phyloP scores from a whole-genome alignment of 1,140 invertebrate genomes.

The Zaprionus gabonicus region DNA sequence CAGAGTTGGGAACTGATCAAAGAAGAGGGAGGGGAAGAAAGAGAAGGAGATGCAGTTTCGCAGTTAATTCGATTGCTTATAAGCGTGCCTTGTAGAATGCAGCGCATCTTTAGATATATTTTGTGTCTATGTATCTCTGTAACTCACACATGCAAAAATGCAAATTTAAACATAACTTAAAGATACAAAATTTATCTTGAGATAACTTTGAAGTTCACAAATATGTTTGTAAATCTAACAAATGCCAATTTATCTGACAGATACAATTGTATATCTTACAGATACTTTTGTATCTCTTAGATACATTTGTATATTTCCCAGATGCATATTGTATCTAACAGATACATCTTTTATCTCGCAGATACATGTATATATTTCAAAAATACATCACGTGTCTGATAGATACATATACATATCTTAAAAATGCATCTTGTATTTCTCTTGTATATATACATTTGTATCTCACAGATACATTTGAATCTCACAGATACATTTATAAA shows the following conservation, averaged over 20 bases:
- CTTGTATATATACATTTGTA: neutral
- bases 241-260: neutral
- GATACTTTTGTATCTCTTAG: neutral
- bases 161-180: too few species aligned
- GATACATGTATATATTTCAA: neutral
- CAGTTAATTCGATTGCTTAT: neutral
- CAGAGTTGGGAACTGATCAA: conserved; percentile 37
- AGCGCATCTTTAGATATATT: too few species aligned
- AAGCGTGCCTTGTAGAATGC: neutral
- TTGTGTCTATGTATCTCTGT: too few species aligned
- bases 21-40: neutral
- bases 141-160: too few species aligned
- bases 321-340: neutral
- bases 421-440: neutral
- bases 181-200: neutral
- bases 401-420: neutral
- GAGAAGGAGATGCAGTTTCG: neutral
- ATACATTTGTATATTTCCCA: neutral
- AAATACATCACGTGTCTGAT: too few species aligned
- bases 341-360: neutral
- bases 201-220: neutral
- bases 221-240: neutral
- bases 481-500: neutral
- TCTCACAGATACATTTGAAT: neutral
- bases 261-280: neutral